A percentile compares a stretch with the other conserved stretches of the same genome.
phyloP scores from a whole-genome alignment of 1,140 invertebrate species.

The Ooceraea biroi region DNA sequence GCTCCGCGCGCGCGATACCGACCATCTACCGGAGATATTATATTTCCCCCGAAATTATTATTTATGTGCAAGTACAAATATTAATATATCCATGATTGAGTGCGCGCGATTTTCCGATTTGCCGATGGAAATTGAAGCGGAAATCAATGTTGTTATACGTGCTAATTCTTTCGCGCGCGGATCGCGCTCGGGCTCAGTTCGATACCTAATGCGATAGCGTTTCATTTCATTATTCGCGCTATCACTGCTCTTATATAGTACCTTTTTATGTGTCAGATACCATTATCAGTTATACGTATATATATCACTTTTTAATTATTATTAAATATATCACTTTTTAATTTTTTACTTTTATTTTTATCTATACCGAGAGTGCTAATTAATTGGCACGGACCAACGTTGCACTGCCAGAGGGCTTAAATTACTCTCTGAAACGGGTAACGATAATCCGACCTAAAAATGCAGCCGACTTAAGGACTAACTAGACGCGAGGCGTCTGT shows the following conservation, averaged over 20 bases:
- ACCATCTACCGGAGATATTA: conserved; percentile 14
- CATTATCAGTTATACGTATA: too few relatives aligned
- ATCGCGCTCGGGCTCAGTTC: too few relatives aligned
- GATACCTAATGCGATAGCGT: too few relatives aligned
- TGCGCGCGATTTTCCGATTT: too few relatives aligned
- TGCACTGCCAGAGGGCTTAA: conserved; percentile 18
- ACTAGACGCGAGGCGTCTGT: conserved; percentile 39
- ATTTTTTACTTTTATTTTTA: too few relatives aligned
- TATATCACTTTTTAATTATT: too few relatives aligned
- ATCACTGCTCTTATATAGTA: too few relatives aligned
- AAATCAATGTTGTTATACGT: neutral
- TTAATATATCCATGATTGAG: neutral
- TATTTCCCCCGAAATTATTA: conserved; percentile 36
- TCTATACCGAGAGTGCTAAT: too few relatives aligned
- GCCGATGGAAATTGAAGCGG: neutral
- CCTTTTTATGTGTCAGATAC: too few relatives aligned
- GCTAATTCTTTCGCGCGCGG: too few relatives aligned
- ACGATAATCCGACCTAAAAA: conserved; percentile 31
- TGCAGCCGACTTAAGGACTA: conserved; percentile 20
- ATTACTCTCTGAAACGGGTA: conserved; percentile 23
- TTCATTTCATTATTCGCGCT: too few relatives aligned
- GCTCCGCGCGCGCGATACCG: neutral
- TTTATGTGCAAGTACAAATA: conserved; percentile 7
- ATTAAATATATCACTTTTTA: too few relatives aligned
- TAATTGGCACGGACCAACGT: conserved; percentile 17